Evolutionary conservation across 2,888 invertebrate genomes (phyloP), one percentile per base, ranked within the genome.

Genomic region (Caenorhabditis afra): DNA sequence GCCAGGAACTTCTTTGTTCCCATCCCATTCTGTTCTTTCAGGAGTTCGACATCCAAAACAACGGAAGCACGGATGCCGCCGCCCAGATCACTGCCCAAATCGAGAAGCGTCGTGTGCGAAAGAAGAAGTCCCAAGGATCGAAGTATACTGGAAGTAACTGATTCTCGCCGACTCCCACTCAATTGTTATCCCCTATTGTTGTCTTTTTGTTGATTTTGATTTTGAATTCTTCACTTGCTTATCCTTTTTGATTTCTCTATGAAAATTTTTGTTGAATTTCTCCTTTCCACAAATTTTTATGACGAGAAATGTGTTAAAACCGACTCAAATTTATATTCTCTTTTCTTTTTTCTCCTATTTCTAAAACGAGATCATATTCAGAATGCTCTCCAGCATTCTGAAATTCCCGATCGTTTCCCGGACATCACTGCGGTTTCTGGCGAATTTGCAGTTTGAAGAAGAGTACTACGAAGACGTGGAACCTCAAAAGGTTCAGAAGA

Each of bases 21-120:
- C 14, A 50, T 14, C 11, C 7, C 1, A 29, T 16, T 20, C 14
- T 39, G 11, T 45, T 37, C 41, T 79, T 82, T 14, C 50, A 83
- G 83, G 77, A 81, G 22, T 84, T 82, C 76, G 79, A 84, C 66
- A 79, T 79, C 10, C 77, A 77, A 37, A 58, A 50, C 37, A 37
- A 58, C 14, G 50, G 39, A 3, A 29, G 20, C 12, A 61, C 61
- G 8, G 78, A 80, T 23, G 70, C 58, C 0, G 81, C 80, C 16
- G 55, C 58, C n/a, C 55, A 75, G 39, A 79, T 83, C 35, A 62
- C 73, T 12, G 67, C 79, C 14, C 66, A 73, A 59, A 83, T 83
- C 64, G 83, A 83, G 65, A 78, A 81, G 41, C 70, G 73, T 35
- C 81, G 79, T 44, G 50, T 61, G 18, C 76, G 75, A 29, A 78